Evolutionary conservation across 2,888 invertebrate genomes (phyloP), one percentile per base, ranked within the genome.

Genomic region (Euplexia lucipara): DNA sequence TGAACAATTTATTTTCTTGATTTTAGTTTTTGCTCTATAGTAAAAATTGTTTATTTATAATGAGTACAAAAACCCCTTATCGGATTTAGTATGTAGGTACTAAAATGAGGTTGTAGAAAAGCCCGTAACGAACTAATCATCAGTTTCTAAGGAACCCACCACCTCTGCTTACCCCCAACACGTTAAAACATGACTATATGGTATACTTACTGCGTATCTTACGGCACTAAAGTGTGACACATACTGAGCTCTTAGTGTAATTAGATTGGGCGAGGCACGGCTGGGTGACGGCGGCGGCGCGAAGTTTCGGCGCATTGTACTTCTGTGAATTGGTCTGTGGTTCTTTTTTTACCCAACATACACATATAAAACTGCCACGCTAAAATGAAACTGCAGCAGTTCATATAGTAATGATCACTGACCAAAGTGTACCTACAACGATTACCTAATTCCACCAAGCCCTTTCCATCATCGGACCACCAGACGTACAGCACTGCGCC

Each of bases 231-330:
- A 78, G 83, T 67, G 69, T 54, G 78, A 71, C 77, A 63, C 81
- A 86, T 85, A 84, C 76, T 47, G 56, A 74, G 83, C 84, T 87
- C 82, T 88, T 82, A 85, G 77, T 78, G 73, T 87, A 88, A 88
- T 88, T 85, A 82, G 76, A 85, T 83, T 61, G 81, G 58, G 51
- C 57, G 63, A 54, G 84, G 79, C 20, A 81, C 53, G 82, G 78
- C 49, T 35, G 61, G 39, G 67, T 26, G 26, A 26, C 26, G 73
- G 41, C 59, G 58, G 52, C 2, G 16, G 45, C 56, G 45, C 51
- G 10, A 41, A 60, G 35, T 59, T 53, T 70, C 5, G 49, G 70
- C 41, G 63, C 22, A 30, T 30, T 37, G 26, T 30, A 32, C 42
- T 12, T 37, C 32, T 54, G 30, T 35, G 3, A 1, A 8, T 8